phyloP scores from a whole-genome alignment of 2,113 vertebrate species.

The Opisthocomus hoazin region DNA sequence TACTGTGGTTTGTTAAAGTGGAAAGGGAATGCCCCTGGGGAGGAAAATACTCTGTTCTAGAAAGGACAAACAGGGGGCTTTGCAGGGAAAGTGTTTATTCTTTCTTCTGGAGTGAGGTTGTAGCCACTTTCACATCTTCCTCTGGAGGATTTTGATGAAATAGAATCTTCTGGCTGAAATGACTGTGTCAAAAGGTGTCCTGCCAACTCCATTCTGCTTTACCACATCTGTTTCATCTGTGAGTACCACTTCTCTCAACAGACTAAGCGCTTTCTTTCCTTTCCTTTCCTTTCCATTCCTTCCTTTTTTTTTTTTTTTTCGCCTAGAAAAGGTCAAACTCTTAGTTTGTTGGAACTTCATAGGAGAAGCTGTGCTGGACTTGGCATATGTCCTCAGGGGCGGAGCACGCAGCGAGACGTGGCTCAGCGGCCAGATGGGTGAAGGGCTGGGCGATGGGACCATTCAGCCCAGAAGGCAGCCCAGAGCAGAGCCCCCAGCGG shows the following conservation, averaged over 20 bases:
- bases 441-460: accelerated
- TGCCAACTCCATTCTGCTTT: background rate
- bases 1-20: too few species aligned
- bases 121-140: background rate
- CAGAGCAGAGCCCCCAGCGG: background rate
- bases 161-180: background rate
- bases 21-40: background rate
- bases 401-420: accelerated
- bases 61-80: background rate
- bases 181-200: background rate
- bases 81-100: background rate
- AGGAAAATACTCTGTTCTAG: background rate
- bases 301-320: background rate
- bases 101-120: background rate
- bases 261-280: background rate
- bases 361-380: background rate
- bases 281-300: background rate
- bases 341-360: background rate
- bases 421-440: background rate
- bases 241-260: background rate
- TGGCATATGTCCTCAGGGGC: background rate
- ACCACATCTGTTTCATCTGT: background rate
- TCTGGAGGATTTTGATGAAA: background rate
- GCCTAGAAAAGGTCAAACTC: background rate
- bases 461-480: background rate